Percentiles rank a stretch among this genome's conserved stretches.
Evolutionary conservation across 2,888 invertebrate genomes (phyloP).

Genomic region (Clepsis dumicolana): DNA sequence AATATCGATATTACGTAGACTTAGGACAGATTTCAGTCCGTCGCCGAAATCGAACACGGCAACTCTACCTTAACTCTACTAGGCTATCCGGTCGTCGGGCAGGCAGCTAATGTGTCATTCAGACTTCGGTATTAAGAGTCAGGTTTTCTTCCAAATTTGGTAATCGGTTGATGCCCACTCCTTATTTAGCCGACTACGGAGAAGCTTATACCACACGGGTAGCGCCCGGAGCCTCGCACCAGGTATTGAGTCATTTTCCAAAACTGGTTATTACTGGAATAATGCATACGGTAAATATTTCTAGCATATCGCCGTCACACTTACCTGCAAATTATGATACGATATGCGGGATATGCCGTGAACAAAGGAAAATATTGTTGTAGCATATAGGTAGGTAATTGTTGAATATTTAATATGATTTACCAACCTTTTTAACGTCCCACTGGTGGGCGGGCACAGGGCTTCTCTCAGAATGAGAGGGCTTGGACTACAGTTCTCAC

Average conservation of each 20-base stretch:
- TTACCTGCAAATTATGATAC: background rate
- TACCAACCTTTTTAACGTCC: no score
- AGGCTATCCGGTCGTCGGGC: background rate
- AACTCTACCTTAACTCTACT: no score
- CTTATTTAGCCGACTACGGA: conserved; percentile 29
- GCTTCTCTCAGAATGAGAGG: no score
- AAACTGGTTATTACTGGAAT: conserved; percentile 26
- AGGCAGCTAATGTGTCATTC: conserved; percentile 10
- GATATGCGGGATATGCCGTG: background rate
- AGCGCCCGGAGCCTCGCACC: conserved; percentile 10
- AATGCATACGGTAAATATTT: conserved; percentile 8
- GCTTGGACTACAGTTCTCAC: no score
- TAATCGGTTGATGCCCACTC: conserved; percentile 16
- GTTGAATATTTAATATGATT: no score
- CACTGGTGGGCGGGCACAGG: no score
- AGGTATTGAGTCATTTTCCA: conserved; percentile 34
- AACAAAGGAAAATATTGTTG: no score
- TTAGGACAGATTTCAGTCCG: no score
- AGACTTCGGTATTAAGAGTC: conserved; percentile 20
- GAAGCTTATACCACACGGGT: conserved; percentile 17
- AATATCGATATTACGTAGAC: no score
- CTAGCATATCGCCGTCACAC: background rate
- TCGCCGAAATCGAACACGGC: no score
- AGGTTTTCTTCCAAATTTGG: conserved; percentile 38
- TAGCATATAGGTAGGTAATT: no score